A percentile compares a stretch with the other conserved stretches of the same genome.
phyloP scores from a whole-genome alignment of 2,888 invertebrate species.

The Eledone cirrhosa region DNA sequence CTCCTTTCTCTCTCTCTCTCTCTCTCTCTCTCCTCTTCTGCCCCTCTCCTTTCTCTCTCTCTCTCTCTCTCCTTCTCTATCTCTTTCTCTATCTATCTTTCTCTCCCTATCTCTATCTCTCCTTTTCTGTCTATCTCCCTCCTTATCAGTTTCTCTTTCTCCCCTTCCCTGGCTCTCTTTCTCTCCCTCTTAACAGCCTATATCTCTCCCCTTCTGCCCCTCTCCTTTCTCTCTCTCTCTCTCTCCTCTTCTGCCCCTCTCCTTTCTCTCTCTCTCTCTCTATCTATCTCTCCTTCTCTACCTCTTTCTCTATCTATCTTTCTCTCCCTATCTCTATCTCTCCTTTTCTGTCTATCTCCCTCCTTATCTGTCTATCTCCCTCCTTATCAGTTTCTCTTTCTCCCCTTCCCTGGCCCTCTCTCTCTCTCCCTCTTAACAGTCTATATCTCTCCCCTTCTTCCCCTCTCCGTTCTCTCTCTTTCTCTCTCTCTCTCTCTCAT shows the following conservation, averaged over 20 bases:
- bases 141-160: background rate
- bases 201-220: background rate
- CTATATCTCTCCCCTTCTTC: no score
- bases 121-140: background rate
- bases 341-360: no score
- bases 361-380: no score
- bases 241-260: background rate
- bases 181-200: background rate
- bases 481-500: no score
- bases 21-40: background rate
- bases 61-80: slow-evolving; percentile 18
- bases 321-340: no score
- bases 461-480: no score
- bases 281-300: no score
- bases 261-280: no score
- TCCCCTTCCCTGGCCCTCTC: no score
- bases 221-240: background rate
- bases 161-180: background rate
- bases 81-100: slow-evolving; percentile 12
- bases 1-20: slow-evolving; percentile 15
- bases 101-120: background rate
- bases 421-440: no score
- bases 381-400: no score
- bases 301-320: no score
- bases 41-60: slow-evolving; percentile 11